phyloP scores from a whole-genome alignment of 2,888 invertebrate genomes.

The Acrobasis suavella region DNA sequence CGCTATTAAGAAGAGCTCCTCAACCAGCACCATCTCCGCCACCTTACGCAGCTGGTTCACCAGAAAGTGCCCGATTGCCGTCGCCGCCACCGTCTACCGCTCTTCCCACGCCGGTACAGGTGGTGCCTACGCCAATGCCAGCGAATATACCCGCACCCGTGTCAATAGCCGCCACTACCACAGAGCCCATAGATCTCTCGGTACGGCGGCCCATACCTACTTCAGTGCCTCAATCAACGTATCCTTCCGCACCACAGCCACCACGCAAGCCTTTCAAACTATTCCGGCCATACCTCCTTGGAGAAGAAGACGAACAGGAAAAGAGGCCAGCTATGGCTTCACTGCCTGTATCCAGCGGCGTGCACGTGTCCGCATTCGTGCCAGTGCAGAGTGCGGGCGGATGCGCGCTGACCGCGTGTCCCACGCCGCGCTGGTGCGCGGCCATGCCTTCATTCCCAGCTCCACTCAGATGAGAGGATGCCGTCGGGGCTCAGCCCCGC shows the following conservation, averaged over 20 bases:
- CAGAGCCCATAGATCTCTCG: constrained; percentile 68
- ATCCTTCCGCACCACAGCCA: constrained; percentile 51
- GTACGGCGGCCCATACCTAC: constrained; percentile 63
- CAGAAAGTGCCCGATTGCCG: constrained; percentile 71
- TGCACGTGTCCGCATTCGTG: constrained; percentile 74
- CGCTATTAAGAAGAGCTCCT: constrained; percentile 80
- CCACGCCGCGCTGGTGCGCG: constrained; percentile 85
- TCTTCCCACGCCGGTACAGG: constrained; percentile 48
- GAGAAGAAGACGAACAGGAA: constrained; percentile 80
- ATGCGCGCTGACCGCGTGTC: constrained; percentile 63
- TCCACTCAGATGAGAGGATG: constrained; percentile 73
- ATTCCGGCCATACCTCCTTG: constrained; percentile 88
- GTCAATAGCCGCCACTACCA: constrained; percentile 35
- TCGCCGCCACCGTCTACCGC: constrained; percentile 63
- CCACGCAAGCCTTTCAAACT: constrained; percentile 86
- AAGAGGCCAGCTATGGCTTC: constrained; percentile 64
- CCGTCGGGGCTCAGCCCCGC: constrained; percentile 66
- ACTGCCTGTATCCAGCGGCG: constrained; percentile 60
- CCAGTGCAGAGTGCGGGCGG: constrained; percentile 73
- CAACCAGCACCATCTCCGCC: constrained; percentile 77
- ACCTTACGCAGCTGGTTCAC: constrained; percentile 69
- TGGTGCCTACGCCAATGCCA: constrained; percentile 51
- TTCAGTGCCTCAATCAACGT: constrained; percentile 57
- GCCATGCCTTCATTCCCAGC: constrained; percentile 83
- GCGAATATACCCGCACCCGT: constrained; percentile 49